These are phyloP conservation scores for Marasmarcha lunaedactyla DNA, from an alignment of 2,888 invertebrate genomes.

Conservation along the genomic window DNA sequence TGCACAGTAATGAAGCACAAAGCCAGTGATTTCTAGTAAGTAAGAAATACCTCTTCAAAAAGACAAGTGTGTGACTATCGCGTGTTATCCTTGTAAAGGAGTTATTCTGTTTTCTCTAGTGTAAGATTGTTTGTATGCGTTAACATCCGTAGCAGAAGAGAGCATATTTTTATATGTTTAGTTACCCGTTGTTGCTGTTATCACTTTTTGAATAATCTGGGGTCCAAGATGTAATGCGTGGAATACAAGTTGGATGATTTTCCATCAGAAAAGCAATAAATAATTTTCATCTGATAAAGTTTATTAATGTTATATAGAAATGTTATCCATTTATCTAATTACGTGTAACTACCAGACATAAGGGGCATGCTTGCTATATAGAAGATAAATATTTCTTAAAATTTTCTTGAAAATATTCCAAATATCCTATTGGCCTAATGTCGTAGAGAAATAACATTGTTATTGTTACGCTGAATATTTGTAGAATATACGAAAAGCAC, in stretches of 20 bases:
- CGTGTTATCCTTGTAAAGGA: conserved; percentile 67
- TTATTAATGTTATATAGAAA: background rate
- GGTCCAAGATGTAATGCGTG: conserved; percentile 44
- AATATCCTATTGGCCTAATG: too few species aligned
- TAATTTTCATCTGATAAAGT: background rate
- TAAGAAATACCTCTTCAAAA: background rate
- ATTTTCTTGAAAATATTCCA: too few species aligned
- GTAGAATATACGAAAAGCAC: too few species aligned
- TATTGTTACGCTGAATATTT: too few species aligned
- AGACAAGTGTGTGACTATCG: conserved; percentile 23
- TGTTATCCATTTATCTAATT: background rate
- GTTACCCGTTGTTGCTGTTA: conserved; percentile 54
- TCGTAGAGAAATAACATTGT: too few species aligned
- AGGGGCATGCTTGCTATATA: background rate
- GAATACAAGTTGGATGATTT: conserved; percentile 19
- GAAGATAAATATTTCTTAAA: background rate
- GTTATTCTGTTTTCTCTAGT: conserved; percentile 41
- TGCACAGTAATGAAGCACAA: conserved; percentile 1
- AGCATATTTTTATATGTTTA: conserved; percentile 1
- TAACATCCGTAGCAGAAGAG: background rate
- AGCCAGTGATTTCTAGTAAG: background rate
- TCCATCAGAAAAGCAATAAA: background rate
- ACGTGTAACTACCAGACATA: background rate
- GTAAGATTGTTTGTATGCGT: conserved; percentile 35
- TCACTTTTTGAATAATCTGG: conserved; percentile 35